Base-by-base conservation (phyloP, 2,797 vertebrate species). In the Cryptoblepharus egeriae region DNA sequence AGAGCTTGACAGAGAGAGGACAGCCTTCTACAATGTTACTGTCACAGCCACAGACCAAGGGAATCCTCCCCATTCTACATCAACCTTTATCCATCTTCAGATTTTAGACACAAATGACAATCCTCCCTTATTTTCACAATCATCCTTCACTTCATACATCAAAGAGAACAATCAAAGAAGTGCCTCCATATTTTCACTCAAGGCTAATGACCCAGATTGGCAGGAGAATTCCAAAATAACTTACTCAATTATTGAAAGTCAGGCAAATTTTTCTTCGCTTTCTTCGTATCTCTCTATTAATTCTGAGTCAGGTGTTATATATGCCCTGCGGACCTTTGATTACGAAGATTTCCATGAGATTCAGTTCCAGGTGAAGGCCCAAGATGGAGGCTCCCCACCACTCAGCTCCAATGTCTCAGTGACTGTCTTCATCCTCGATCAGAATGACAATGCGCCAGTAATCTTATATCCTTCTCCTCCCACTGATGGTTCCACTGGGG, bases 231-330 rank as follows among this genome's bases (percentile, higher is more conserved):
- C 30, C 30, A 30, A 22, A 70, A 70, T 70, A 70, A 70, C 37
- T 70, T 70, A 70, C n/a, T 42, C 26, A 42, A 70, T 70, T 69
- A 69, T 42, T 42, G 28, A 70, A 70, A 42, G 5, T 45, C 37
- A 45, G 37, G 12, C 42, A 5, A 70, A 39, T 15, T 5, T 28
- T 45, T 70, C n/a, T 2, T 94, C 97, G 1, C 94, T 97, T 65
- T 95, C 97, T 42, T 98, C 97, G 1, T 98, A 97, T 0, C 95
- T 98, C 74, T 98, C 98, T 86, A 96, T 99, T 76, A 98, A 97
- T 92, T 94, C 97, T 1, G 97, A 98, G 32, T 97, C 93, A 0
- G 98, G 98, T 13, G 95, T 97, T 30, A 95, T 99, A 75, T 97
- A 97, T 30, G 97, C 97, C 88, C 96, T 98, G 96, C 95, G 97